A percentile compares a stretch with the other conserved stretches of the same genome.
Evolutionary conservation across 2,797 vertebrate species (phyloP).

Genomic region (Triplophysa yarkandensis): DNA sequence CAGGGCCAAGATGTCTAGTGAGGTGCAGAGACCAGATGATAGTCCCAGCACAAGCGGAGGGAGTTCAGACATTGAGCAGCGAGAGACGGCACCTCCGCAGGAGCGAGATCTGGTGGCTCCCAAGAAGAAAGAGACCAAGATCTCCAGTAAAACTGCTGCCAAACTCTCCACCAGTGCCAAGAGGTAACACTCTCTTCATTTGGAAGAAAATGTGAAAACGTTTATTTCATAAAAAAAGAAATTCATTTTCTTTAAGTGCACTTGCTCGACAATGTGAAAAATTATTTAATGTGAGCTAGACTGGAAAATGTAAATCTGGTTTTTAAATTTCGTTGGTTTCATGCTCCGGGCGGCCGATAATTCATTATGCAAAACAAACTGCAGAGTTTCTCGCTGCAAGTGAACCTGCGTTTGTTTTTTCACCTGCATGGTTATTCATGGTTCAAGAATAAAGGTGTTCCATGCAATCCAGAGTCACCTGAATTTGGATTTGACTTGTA

Average conservation of each 20-base stretch:
- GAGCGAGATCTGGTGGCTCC: slow-evolving; percentile 93
- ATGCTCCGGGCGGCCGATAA: background rate
- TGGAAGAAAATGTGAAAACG: background rate
- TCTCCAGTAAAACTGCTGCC: slow-evolving; percentile 97
- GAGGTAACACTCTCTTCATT: slow-evolving; percentile 76
- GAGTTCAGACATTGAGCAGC: slow-evolving; percentile 96
- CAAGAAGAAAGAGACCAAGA: slow-evolving; percentile 99
- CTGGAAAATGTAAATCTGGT: background rate
- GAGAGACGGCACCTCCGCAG: slow-evolving; percentile 88
- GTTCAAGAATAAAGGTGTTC: background rate
- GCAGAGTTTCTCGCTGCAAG: background rate
- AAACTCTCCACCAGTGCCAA: slow-evolving; percentile 99
- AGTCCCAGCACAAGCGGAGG: slow-evolving; percentile 98
- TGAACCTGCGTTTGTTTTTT: background rate
- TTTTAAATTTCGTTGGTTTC: background rate
- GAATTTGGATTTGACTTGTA: too few species aligned
- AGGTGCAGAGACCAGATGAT: slow-evolving; percentile 96
- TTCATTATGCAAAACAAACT: background rate
- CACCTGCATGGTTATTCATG: background rate
- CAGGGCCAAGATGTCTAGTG: slow-evolving; percentile 93
- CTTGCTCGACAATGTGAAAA: background rate
- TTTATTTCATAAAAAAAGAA: background rate
- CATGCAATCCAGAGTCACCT: too few species aligned
- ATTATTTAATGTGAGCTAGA: background rate
- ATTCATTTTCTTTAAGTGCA: background rate